Base-by-base conservation (phyloP, 2,888 invertebrate species). In the Brenthis hecate region DNA sequence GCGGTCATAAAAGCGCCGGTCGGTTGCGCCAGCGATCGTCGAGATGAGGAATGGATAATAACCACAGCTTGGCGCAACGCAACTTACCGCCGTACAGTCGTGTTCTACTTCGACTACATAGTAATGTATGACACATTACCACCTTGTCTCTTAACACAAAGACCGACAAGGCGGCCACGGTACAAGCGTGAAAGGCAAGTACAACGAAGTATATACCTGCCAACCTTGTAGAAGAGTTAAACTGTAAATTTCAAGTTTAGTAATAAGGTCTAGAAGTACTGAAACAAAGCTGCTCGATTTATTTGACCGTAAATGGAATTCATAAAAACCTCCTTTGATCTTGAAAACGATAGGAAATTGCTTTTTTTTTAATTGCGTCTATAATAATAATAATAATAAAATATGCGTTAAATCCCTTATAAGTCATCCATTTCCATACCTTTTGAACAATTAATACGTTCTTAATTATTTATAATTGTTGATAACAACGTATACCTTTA, bases 21-120 rank as follows among this genome's bases (percentile, higher is more conserved):
- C 75, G 68, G 74, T 82, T 82, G 80, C 78, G 79, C 76, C 79
- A 81, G 72, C 72, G 60, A 74, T 81, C 79, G 76, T 74, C 76
- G 78, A 81, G 81, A 79, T 80, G 78, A 77, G 78, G 78, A 75
- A 76, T 75, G 75, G 76, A 77, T 83, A 85, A 80, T 80, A 68
- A 72, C 64, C 64, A 60, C 66, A 28, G 13, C 43, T n/a, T 69
- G 60, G 61, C 60, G 64, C 43, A 68, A 72, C 50, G 47, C 50
- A 65, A 54, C 61, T 19, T 50, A 54, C n/a, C 19, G 48, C 48
- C 36, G 8, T 36, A 36, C 36, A 36, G 8, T 36, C 70, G 65
- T 70, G 70, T 48, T 63, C 67, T 51, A 68, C 57, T 68, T 62
- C 36, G 36, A 14, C 28, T 68, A 23, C 5, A 66, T 36, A 70